Conservation (phyloP, 2,113 vertebrate species). For the Anhinga anhinga region DNA sequence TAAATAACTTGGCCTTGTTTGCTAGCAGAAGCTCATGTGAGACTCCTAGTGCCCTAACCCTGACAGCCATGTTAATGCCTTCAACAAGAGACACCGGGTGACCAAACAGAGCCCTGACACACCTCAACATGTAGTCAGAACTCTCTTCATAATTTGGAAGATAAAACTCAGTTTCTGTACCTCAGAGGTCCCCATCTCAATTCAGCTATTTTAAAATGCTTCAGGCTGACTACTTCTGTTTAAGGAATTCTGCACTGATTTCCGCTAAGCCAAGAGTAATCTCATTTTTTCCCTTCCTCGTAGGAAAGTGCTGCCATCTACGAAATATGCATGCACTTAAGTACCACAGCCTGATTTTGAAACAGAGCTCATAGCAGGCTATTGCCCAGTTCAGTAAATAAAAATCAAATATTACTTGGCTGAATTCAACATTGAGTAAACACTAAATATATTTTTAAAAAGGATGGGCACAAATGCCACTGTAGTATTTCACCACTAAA, state of each 20-base stretch:
- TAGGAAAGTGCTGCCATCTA: background rate
- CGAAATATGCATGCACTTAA: background rate
- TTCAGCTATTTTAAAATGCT: background rate
- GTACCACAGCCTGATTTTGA: background rate
- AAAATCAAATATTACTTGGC: background rate
- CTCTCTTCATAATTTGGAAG: background rate
- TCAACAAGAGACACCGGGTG: background rate
- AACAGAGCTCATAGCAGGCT: background rate
- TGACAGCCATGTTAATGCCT: background rate
- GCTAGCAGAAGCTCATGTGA: background rate
- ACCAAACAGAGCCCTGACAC: background rate
- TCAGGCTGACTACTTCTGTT: background rate
- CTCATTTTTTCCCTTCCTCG: background rate
- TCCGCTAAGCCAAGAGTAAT: background rate
- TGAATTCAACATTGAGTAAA: constrained; percentile 3
- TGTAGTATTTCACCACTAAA: background rate
- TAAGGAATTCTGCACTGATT: background rate
- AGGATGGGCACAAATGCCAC: background rate
- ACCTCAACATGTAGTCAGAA: background rate
- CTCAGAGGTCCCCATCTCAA: background rate
- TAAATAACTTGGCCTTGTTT: background rate
- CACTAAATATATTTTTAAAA: background rate
- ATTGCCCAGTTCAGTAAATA: background rate
- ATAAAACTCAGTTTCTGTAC: background rate
- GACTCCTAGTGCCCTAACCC: background rate